Conservation (phyloP, 2,113 vertebrate genomes). For the Tetrao urogallus region DNA sequence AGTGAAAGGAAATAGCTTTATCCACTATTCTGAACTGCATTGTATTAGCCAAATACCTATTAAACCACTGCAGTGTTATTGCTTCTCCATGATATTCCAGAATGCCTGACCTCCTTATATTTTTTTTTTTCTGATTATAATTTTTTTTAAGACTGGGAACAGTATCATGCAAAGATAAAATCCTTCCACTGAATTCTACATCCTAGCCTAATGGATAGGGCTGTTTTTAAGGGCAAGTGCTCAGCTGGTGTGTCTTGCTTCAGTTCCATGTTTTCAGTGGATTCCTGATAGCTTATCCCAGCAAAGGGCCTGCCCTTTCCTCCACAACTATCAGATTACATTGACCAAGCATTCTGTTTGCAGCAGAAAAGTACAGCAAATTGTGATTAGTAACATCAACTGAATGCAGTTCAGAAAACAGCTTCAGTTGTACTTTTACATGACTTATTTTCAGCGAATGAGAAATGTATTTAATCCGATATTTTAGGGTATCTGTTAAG, state of each 20-base stretch:
- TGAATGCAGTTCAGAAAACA: background rate
- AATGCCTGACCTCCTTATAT: background rate
- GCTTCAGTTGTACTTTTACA: background rate
- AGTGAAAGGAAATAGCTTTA: background rate
- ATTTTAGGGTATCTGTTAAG: background rate
- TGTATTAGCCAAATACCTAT: background rate
- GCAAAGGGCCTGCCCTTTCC: conserved; percentile 7
- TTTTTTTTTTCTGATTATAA: background rate
- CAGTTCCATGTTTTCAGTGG: background rate
- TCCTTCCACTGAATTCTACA: background rate
- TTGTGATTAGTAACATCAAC: background rate
- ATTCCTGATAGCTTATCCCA: background rate
- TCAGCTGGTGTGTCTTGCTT: background rate
- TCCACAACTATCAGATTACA: background rate
- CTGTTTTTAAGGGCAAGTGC: background rate
- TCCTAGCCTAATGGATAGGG: background rate
- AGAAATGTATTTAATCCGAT: background rate
- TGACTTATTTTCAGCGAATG: background rate
- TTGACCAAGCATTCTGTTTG: conserved; percentile 1
- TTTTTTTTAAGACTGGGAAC: background rate
- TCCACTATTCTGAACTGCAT: background rate
- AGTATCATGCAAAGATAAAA: background rate
- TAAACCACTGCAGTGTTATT: background rate
- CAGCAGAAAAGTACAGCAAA: conserved; percentile 18
- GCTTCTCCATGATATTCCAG: fast-evolving